Conservation (phyloP, 2,888 invertebrate species). For the Volucella bombylans region DNA sequence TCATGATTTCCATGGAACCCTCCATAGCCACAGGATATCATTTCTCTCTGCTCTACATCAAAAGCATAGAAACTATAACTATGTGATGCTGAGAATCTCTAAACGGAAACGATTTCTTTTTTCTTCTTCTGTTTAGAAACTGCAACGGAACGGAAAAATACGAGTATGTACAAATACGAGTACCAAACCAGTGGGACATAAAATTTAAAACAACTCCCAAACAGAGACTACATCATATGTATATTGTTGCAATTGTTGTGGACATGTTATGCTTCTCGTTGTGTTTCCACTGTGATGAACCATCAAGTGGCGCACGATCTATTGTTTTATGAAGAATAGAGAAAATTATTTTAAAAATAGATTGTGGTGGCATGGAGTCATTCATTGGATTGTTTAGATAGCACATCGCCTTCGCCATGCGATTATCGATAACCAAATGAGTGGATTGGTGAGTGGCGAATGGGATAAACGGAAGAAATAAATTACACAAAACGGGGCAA, state of each 20-base stretch:
- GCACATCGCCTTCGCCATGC: neutral
- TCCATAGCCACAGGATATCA: conserved; percentile 49
- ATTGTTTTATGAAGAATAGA: neutral
- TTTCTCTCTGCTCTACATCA: neutral
- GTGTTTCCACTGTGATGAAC: no score
- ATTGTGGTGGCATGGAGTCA: conserved; percentile 1
- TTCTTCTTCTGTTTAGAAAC: conserved; percentile 13
- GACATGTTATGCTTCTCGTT: neutral
- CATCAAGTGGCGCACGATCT: neutral
- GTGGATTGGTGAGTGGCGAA: neutral
- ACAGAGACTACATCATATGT: neutral
- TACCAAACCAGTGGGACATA: neutral
- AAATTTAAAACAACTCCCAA: neutral
- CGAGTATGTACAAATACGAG: neutral
- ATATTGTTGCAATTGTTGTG: neutral
- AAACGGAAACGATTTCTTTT: conserved; percentile 34
- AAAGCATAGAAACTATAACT: conserved; percentile 15
- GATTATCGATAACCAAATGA: conserved; percentile 12
- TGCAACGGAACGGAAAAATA: conserved; percentile 14
- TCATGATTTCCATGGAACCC: conserved; percentile 1
- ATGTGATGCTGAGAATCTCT: conserved; percentile 26
- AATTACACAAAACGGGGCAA: neutral
- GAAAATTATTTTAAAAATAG: conserved; percentile 10
- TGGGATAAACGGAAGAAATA: conserved; percentile 1
- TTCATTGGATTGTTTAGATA: conserved; percentile 12